Percentiles rank a stretch among this genome's conserved stretches.
Conservation (phyloP, 2,113 vertebrate genomes). For the Pterocles burchelli region DNA sequence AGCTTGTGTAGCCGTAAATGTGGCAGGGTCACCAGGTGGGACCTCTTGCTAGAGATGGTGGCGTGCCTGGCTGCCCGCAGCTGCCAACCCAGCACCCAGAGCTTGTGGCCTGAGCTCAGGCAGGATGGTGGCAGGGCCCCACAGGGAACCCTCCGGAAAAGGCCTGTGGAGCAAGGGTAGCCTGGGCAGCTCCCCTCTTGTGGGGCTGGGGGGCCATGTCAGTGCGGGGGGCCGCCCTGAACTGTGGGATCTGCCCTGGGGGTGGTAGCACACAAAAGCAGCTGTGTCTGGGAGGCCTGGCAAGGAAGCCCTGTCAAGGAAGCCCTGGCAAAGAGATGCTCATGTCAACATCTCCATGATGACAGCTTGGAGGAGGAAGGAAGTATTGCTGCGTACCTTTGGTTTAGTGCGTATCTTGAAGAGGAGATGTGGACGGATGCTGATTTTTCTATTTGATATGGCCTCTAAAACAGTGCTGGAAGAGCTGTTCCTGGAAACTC, state of each 20-base stretch:
- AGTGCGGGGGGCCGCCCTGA: not conserved
- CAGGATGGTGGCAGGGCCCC: accelerated
- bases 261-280: not conserved
- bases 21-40: not conserved
- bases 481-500: not conserved
- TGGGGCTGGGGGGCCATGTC: accelerated
- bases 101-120: not conserved
- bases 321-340: not conserved
- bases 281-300: not conserved
- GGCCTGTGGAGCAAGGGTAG: not conserved
- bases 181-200: not conserved
- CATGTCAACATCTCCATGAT: not conserved
- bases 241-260: not conserved
- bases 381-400: not conserved
- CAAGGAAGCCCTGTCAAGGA: not conserved
- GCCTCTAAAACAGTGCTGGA: not conserved
- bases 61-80: not conserved
- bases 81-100: accelerated
- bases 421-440: not conserved
- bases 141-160: not conserved
- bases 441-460: not conserved
- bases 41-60: not conserved
- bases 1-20: not conserved
- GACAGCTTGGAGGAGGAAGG: not conserved
- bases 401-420: not conserved